Evolutionary conservation across 2,797 vertebrate genomes (phyloP), one percentile per base, ranked within the genome.

Genomic region (Acanthiza pusilla): DNA sequence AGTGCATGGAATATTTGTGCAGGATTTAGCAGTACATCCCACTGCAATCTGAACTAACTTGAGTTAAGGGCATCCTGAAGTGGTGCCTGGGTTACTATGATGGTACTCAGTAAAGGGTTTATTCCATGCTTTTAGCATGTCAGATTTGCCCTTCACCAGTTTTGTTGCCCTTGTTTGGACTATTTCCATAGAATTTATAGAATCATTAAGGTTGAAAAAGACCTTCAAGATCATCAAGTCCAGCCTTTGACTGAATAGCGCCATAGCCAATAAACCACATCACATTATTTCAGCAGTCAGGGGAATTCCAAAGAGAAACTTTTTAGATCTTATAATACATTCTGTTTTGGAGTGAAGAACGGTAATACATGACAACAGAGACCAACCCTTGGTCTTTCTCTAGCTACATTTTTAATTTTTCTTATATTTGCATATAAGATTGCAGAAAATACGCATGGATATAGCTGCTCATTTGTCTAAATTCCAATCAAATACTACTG

Each of bases 401-500:
- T 45, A 80, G 40, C 11, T 88, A 22, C 3, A 3, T 57, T 65
- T 75, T 66, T 2, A 47, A n/a, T 27, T 83, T 86, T 89, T 65
- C 48, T 58, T 66, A 25, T 50, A 65, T 66, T 63, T 60, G 51
- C 17, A 32, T 45, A 30, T 22, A 53, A 70, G 50, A 65, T 88
- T 66, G 57, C 32, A 53, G 61, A 93, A 89, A 90, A 81, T 30
- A 87, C 7, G 23, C 43, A 14, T 40, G 55, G 43, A 60, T 85
- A 21, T 89, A 67, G 76, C 50, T 92, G 73, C 34, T 81, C 0
- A 0, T 71, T 92, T 93, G 88, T 92, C 66, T 95, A 80, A 84
- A 82, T 83, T 89, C 85, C 94, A 91, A 77, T 92, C 82, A 95
- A 96, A 92, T 89, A 34, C 42, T 85, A 77, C 67, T 90, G 61